phyloP scores from a whole-genome alignment of 30 jellyfish, hydroid and myxozoan species.

The Hydra vulgaris region DNA sequence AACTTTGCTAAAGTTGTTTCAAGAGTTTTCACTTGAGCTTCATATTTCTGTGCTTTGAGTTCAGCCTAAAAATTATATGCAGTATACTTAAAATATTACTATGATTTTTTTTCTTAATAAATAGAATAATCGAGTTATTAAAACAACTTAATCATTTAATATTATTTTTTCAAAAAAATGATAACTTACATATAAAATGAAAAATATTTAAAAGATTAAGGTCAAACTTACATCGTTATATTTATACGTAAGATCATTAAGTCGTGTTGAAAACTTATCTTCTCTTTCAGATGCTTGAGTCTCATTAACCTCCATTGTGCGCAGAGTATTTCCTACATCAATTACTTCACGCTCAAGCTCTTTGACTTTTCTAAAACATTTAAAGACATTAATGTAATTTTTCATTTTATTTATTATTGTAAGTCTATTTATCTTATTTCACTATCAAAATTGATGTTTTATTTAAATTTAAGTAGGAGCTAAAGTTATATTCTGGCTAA shows the following conservation, averaged over 20 bases:
- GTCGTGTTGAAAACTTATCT: slow-evolving; percentile 51
- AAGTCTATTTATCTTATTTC: too few relatives aligned
- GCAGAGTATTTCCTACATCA: slow-evolving; percentile 69
- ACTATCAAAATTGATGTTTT: background rate
- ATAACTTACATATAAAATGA: too few relatives aligned
- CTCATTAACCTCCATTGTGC: slow-evolving; percentile 84
- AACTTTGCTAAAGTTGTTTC: slow-evolving; percentile 55
- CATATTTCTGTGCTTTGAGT: slow-evolving; percentile 60
- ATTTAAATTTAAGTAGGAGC: too few relatives aligned
- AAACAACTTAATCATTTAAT: too few relatives aligned
- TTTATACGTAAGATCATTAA: slow-evolving; percentile 71
- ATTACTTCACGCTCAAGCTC: slow-evolving; percentile 74
- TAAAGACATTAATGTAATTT: background rate
- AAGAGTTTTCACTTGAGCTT: slow-evolving; percentile 58
- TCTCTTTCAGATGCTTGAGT: slow-evolving; percentile 82
- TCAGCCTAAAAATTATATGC: slow-evolving; percentile 20
- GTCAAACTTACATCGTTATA: slow-evolving; percentile 65
- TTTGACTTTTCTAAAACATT: slow-evolving; percentile 22
- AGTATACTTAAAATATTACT: too few relatives aligned
- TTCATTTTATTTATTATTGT: too few relatives aligned
- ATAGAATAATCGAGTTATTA: too few relatives aligned
- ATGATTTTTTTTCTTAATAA: too few relatives aligned
- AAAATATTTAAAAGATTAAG: too few relatives aligned
- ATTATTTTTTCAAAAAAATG: too few relatives aligned
- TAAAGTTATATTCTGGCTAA: too few relatives aligned